Conservation (phyloP, 1,140 invertebrate species). For the Pogonus chalceus region DNA sequence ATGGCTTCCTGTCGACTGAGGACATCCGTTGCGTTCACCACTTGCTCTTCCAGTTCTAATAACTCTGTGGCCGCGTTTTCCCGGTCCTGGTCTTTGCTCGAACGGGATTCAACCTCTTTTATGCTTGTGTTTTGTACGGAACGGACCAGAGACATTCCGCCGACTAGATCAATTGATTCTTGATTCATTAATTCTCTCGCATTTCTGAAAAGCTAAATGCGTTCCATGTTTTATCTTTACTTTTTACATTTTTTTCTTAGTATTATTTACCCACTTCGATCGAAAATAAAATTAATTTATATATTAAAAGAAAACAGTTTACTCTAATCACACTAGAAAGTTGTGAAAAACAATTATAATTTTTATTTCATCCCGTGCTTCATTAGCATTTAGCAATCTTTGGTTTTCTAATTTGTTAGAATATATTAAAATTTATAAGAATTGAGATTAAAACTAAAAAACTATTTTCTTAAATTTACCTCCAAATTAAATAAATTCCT, state of each 20-base stretch:
- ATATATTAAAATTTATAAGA: no score
- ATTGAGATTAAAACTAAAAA: no score
- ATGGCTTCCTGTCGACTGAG: conserved; percentile 46
- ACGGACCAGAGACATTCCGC: conserved; percentile 47
- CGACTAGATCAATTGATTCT: conserved; percentile 44
- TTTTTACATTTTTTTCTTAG: not conserved
- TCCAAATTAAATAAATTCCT: no score
- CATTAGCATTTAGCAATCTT: no score
- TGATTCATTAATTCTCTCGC: conserved; percentile 51
- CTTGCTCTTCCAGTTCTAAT: conserved; percentile 29
- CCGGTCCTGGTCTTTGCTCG: conserved; percentile 32
- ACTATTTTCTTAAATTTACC: no score
- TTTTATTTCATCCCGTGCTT: no score
- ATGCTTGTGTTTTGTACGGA: not conserved
- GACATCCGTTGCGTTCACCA: conserved; percentile 39
- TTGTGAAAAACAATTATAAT: no score
- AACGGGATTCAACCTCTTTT: not conserved
- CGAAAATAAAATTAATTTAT: no score
- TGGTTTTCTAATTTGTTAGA: no score
- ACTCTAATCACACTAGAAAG: no score
- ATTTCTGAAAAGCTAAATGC: conserved; percentile 41
- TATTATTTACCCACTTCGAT: no score
- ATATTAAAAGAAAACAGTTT: no score
- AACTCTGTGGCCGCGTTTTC: conserved; percentile 33
- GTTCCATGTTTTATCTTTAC: not conserved